Base-by-base conservation (phyloP, 2,113 vertebrate genomes). In the Phylloscopus whistleri region DNA sequence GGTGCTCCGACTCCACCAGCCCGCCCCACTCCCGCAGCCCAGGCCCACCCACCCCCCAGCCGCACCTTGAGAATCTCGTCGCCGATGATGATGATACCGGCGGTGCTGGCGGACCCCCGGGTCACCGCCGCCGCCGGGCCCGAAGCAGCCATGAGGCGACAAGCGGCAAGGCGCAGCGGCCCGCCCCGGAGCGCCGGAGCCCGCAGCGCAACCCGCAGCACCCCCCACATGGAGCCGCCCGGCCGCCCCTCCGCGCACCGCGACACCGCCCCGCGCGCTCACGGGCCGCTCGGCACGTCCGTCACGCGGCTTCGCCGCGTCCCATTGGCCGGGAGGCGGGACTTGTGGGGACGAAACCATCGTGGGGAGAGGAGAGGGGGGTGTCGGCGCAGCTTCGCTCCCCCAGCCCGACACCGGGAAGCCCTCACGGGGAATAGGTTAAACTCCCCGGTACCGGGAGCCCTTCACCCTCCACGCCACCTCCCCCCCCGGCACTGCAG, bases 21-120 rank as follows among this genome's bases (percentile, higher is more conserved):
- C 51, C 30, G 28, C 13, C 19, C 30, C 13, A 14, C 2, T 9
- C 30, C 26, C 18, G 31, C 35, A 26, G 13, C 27, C 64, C 59
- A 55, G 37, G 4, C 53, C 41, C 55, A 30, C 1, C 26, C n/a
- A n/a, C n/a, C n/a, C n/a, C 35, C 31, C 43, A 5, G 12, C 53
- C 92, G 62, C 94, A 99, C 99, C 99, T 99, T 99, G 53, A 99
- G 98, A 89, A 99, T 99, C 97, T 99, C 99, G 91, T 99, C 99
- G 67, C 99, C 99, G 33, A 99, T 98, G 84, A 99, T 97, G 94
- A 99, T 98, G 95, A 99, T 99, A 44, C 99, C 99, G 5, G 99
- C 99, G 10, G 99, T 99, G 93, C 97, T 95, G 10, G 67, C 53
- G 79, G 93, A 90, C 15, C 93, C 90, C 78, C n/a, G 76, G n/a